phyloP scores from a whole-genome alignment of 2,888 invertebrate genomes.

The Erynnis tages region DNA sequence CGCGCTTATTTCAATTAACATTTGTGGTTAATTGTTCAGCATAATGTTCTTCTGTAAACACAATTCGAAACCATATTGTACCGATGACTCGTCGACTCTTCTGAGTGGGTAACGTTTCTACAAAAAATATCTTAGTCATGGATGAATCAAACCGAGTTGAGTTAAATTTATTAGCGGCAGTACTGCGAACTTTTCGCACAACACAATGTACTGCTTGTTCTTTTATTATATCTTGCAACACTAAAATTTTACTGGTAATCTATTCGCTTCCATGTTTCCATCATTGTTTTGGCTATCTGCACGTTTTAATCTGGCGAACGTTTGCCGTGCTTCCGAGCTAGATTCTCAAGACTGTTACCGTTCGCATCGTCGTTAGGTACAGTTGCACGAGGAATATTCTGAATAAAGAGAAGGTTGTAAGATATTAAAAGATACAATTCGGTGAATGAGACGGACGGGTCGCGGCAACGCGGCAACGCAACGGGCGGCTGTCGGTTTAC shows the following conservation, averaged over 20 bases:
- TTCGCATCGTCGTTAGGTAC: slow-evolving; percentile 69
- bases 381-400: slow-evolving; percentile 71
- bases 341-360: slow-evolving; percentile 73
- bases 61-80: slow-evolving; percentile 24
- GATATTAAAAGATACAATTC: slow-evolving; percentile 72
- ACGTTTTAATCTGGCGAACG: slow-evolving; percentile 64
- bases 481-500: slow-evolving; percentile 35
- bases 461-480: too few species aligned
- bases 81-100: slow-evolving; percentile 47
- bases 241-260: slow-evolving; percentile 44
- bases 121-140: slow-evolving; percentile 65
- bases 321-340: slow-evolving; percentile 53
- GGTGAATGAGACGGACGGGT: slow-evolving; percentile 58
- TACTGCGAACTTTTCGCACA: slow-evolving; percentile 51
- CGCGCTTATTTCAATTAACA: background rate
- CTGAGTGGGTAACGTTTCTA: slow-evolving; percentile 33
- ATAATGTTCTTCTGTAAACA: slow-evolving; percentile 16
- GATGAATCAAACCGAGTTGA: slow-evolving; percentile 58
- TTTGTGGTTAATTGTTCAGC: slow-evolving; percentile 3
- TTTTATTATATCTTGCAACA: slow-evolving; percentile 41
- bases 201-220: background rate
- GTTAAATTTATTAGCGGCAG: slow-evolving; percentile 51
- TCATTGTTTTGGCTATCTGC: slow-evolving; percentile 74
- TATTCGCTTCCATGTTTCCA: slow-evolving; percentile 62
- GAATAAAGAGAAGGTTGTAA: too few species aligned